phyloP scores from a whole-genome alignment of 2,888 invertebrate genomes.

The Coenonympha glycerion region DNA sequence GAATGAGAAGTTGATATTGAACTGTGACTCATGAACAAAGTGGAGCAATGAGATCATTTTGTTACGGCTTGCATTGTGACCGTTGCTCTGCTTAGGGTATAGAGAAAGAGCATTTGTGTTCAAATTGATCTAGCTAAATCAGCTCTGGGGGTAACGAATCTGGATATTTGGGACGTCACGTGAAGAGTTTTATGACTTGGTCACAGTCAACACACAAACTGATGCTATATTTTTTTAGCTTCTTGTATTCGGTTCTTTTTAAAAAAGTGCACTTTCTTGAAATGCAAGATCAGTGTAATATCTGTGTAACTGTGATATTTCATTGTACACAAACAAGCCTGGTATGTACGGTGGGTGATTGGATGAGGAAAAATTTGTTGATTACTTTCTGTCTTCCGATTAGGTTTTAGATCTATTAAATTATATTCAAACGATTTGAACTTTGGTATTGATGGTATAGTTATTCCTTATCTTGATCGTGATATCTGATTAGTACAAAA shows the following conservation, averaged over 20 bases:
- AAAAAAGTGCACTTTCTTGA: background rate
- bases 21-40: slow-evolving; percentile 59
- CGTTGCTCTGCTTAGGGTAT: slow-evolving; percentile 55
- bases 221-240: background rate
- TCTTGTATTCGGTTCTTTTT: background rate
- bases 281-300: slow-evolving; percentile 22
- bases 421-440: background rate
- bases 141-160: slow-evolving; percentile 64
- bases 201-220: slow-evolving; percentile 29
- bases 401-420: slow-evolving; percentile 8
- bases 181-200: slow-evolving; percentile 64
- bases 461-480: slow-evolving; percentile 2
- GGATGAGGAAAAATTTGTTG: background rate
- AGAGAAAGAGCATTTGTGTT: slow-evolving; percentile 50
- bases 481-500: slow-evolving; percentile 18
- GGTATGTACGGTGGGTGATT: slow-evolving; percentile 7
- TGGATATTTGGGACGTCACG: slow-evolving; percentile 62
- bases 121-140: slow-evolving; percentile 39
- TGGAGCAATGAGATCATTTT: slow-evolving; percentile 52
- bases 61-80: slow-evolving; percentile 58
- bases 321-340: slow-evolving; percentile 31
- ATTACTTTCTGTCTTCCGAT: slow-evolving; percentile 1
- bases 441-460: background rate
- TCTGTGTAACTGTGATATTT: slow-evolving; percentile 41
- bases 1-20: slow-evolving; percentile 11